Evolutionary conservation across 2,888 invertebrate genomes (phyloP).

Genomic region (Chalcosyrphus nemorum): DNA sequence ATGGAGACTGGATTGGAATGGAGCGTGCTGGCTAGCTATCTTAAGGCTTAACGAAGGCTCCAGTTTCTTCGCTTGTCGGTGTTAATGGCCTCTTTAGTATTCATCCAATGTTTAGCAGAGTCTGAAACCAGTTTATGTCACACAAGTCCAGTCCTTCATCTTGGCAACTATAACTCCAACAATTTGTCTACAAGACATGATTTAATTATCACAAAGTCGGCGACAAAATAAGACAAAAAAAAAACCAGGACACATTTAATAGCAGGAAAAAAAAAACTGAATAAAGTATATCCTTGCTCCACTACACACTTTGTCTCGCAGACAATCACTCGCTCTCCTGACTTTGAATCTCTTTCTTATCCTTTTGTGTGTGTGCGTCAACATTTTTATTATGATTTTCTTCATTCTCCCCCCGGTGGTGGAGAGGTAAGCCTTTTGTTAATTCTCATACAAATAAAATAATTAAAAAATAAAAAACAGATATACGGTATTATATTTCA

Average conservation of each 20-base stretch:
- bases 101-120: too few species aligned
- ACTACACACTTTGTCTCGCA: background rate
- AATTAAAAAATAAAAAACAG: constrained; percentile 23
- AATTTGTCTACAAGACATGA: too few species aligned
- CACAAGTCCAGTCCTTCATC: too few species aligned
- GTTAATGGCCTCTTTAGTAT: too few species aligned
- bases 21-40: too few species aligned
- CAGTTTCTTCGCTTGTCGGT: too few species aligned
- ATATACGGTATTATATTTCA: background rate
- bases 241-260: background rate
- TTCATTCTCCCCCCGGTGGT: background rate
- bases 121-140: too few species aligned
- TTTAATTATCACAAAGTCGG: too few species aligned
- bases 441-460: constrained; percentile 22
- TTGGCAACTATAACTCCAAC: too few species aligned
- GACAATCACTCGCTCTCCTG: background rate
- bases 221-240: too few species aligned
- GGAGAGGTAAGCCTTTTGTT: constrained; percentile 25
- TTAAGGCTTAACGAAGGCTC: too few species aligned
- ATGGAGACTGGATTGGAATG: too few species aligned
- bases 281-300: background rate
- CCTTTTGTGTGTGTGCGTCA: background rate
- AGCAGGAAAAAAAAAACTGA: background rate
- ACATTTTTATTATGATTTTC: background rate
- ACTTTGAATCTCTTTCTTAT: background rate